Evolutionary conservation across 2,888 invertebrate genomes (phyloP), one percentile per base, ranked within the genome.

Genomic region (Eurytoma adleriae): DNA sequence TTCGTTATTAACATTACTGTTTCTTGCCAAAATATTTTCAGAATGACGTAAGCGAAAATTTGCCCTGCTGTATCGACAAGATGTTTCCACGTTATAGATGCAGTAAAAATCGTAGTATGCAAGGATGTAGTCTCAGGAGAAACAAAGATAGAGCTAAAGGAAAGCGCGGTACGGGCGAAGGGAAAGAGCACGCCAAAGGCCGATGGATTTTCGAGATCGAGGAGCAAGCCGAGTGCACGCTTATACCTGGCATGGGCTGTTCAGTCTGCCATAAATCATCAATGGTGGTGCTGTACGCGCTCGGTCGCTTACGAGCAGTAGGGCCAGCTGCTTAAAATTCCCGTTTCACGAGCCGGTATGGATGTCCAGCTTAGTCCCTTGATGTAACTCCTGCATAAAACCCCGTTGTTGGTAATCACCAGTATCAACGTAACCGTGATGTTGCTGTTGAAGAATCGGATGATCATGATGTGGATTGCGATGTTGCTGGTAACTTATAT

Each of bases 1-100:
- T 20, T 20, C 5, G 56, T 69, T 62, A 62, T 69, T 57, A 76
- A 77, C 56, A 86, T 83, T 84, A 82, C n/a, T 73, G 24, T 27
- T n/a, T 61, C 69, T 70, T 52, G 88, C 89, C 89, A 88, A 88
- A 89, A 89, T 89, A 89, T 89, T 89, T 86, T 84, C 74, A 48
- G 64, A 82, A 86, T 85, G 85, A 86, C 85, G 86, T 83, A 79
- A 76, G 84, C 83, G 84, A 76, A 79, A 83, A 78, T 78, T 56
- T 62, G 27, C 3, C 16, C 18, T 18, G 54, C 48, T 54, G 75
- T 20, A n/a, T 62, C 50, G 40, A 59, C 77, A 77, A 82, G 61
- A 52, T 7, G 24, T 20, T 48, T 0, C n/a, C 14, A n/a, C 70
- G 72, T 57, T 71, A 40, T 74, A n/a, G 62, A 59, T 20, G 18